These are phyloP conservation scores for Panthera leo DNA, from an alignment of 2,113 vertebrate species.

Conservation along the genomic window DNA sequence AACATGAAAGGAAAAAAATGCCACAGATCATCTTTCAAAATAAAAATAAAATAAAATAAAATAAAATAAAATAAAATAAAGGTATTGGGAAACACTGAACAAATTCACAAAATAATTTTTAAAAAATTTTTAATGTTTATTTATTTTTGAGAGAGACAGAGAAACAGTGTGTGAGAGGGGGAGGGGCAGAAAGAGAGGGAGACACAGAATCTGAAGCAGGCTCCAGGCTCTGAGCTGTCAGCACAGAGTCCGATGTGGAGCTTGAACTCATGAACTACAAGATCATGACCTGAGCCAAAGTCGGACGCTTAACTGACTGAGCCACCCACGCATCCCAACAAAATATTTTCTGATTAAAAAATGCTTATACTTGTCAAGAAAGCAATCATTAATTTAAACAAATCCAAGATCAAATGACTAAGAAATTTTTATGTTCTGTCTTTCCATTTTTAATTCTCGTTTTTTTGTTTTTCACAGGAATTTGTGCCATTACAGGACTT, in stretches of 20 bases:
- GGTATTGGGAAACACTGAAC: not conserved
- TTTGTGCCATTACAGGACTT: not conserved
- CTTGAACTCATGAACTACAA: too few species aligned
- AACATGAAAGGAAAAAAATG: not conserved
- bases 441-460: slow-evolving; percentile 36
- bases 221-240: too few species aligned
- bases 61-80: not conserved
- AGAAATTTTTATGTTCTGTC: not conserved
- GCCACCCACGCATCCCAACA: too few species aligned
- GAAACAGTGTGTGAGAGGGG: too few species aligned
- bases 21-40: slow-evolving; percentile 39
- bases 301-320: too few species aligned
- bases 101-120: not conserved
- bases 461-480: not conserved
- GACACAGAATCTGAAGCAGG: too few species aligned
- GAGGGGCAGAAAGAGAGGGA: too few species aligned
- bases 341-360: not conserved
- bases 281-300: too few species aligned
- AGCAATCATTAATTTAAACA: slow-evolving; percentile 39
- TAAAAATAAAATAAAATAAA: slow-evolving; percentile 43
- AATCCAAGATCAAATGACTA: not conserved
- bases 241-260: too few species aligned
- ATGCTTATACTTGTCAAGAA: not conserved
- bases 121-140: too few species aligned
- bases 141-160: too few species aligned